Evolutionary conservation across 35 echinoderm and acorn worm genomes (phyloP), one percentile per base, ranked within the genome.

Genomic region (Anneissia japonica): DNA sequence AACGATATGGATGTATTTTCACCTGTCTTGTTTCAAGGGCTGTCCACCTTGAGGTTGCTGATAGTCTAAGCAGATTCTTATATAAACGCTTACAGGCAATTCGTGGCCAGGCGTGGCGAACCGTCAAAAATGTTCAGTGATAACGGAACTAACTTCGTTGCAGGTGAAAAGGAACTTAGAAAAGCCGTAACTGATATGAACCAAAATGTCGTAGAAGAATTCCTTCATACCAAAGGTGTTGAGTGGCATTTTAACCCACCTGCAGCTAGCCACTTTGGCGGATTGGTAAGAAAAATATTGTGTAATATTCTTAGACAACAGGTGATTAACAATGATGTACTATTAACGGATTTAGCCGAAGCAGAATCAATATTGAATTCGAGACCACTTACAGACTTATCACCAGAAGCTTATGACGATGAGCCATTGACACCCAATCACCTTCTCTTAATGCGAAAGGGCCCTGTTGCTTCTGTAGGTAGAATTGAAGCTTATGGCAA

Each of bases 21-120:
- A 88, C 79, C 3, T 88, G 87, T 4, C 36, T 74, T 21, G 51
- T 56, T 21, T 28, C 79, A 10, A 81, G 46, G 14, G 79, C 79
- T 0, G 78, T 88, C 34, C 87, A 88, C 30, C 7, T 88, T 26
- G 87, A 88, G 31, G 87, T 88, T 2, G 87, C 79, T 40, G n/a
- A 74, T 43, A 73, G 46, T 39, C 30, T 88, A 75, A 28, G 38
- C 87, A 16, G 87, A 88, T n/a, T 82, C 87, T 0, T 88, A 74
- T 39, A 82, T 82, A 17, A 81, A 88, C 6, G 79, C 87, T 5
- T 81, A 81, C 31, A 5, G 87, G 9, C 32, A 79, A 74, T 88
- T 88, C 33, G 87, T 88, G 13, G 36, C 34, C 2, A 88, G 87
- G 36, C 79, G 40, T 31, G 36, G 79, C 3, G 35, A 37, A 43